A percentile compares a stretch with the other conserved stretches of the same genome.
Evolutionary conservation across 2,797 vertebrate genomes (phyloP).

Genomic region (Sebastes cheni): DNA sequence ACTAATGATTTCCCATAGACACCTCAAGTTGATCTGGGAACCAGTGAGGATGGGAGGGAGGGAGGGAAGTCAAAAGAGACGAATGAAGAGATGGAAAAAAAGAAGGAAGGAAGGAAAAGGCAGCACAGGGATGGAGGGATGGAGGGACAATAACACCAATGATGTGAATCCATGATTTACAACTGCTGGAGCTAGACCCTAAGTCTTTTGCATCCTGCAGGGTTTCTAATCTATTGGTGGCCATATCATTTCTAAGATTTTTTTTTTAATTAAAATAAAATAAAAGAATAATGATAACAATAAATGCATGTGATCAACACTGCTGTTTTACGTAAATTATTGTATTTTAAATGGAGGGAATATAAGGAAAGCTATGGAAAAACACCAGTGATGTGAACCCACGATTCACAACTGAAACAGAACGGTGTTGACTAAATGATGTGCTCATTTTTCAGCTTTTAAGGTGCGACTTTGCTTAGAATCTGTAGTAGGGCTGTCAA

Average conservation of each 20-base stretch:
- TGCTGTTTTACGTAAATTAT: too few species aligned
- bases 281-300: too few species aligned
- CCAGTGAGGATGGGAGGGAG: slow-evolving; percentile 18
- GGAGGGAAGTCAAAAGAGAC: slow-evolving; percentile 24
- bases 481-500: background rate
- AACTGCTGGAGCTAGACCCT: too few species aligned
- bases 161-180: background rate
- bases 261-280: too few species aligned
- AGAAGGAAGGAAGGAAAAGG: slow-evolving; percentile 9
- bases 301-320: too few species aligned
- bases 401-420: background rate
- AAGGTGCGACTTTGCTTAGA: background rate
- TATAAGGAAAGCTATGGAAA: background rate
- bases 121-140: background rate
- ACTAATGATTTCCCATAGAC: slow-evolving; percentile 77
- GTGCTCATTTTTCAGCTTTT: background rate
- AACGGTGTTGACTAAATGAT: background rate
- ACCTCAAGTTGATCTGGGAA: slow-evolving; percentile 76
- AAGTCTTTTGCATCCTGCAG: too few species aligned
- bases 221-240: too few species aligned
- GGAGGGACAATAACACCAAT: background rate
- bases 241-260: too few species aligned
- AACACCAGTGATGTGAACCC: background rate
- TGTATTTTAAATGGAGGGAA: background rate
- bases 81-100: slow-evolving; percentile 21